phyloP scores from a whole-genome alignment of 2,888 invertebrate genomes.

The Cosmopolites sordidus region DNA sequence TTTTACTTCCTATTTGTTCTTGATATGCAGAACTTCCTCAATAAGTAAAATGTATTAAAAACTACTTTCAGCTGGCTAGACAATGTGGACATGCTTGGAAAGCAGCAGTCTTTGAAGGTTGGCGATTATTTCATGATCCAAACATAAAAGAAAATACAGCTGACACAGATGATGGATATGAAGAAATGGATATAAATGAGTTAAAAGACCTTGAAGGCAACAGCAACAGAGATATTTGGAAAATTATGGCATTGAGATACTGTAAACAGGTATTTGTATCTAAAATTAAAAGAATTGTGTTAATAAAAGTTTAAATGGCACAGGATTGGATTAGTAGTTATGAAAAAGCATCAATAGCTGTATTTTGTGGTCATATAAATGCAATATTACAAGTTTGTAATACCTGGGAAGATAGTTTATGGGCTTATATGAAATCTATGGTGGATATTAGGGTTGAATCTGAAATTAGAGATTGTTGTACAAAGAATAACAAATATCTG shows the following conservation, averaged over 20 bases:
- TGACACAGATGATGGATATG: slow-evolving; percentile 35
- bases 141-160: slow-evolving; percentile 58
- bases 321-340: slow-evolving; percentile 54
- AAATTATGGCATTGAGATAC: slow-evolving; percentile 63
- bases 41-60: too few relatives aligned
- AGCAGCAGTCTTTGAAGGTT: slow-evolving; percentile 85
- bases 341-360: slow-evolving; percentile 68
- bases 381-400: slow-evolving; percentile 70
- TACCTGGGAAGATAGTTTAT: slow-evolving; percentile 87
- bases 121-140: slow-evolving; percentile 83
- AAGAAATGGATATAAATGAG: slow-evolving; percentile 30
- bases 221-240: slow-evolving; percentile 75
- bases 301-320: too few relatives aligned
- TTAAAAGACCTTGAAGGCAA: slow-evolving; percentile 67
- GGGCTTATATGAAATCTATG: slow-evolving; percentile 80
- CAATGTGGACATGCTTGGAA: slow-evolving; percentile 90
- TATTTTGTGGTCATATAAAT: slow-evolving; percentile 78
- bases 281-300: too few relatives aligned
- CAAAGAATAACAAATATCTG: slow-evolving; percentile 52
- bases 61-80: slow-evolving; percentile 61
- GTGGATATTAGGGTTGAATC: slow-evolving; percentile 83
- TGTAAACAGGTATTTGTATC: slow-evolving; percentile 37
- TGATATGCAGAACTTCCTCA: too few relatives aligned
- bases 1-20: background rate
- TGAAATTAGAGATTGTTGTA: slow-evolving; percentile 58